Base-by-base conservation (phyloP, 2,888 invertebrate species). In the Tenthredo livida region DNA sequence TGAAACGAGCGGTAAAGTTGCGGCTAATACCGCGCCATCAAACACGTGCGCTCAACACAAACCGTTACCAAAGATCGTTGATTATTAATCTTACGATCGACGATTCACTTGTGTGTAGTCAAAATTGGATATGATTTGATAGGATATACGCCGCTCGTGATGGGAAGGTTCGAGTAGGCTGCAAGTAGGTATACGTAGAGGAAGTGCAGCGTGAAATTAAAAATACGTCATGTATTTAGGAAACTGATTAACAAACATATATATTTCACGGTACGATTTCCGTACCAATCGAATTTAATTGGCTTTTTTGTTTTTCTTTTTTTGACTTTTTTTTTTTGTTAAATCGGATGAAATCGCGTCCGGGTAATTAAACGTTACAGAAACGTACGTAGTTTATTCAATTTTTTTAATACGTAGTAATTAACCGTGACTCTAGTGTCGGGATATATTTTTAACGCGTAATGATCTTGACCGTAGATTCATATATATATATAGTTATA, bases 21-120 rank as follows among this genome's bases (percentile, higher is more conserved):
- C 29, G n/a, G 54, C 77, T 77, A 54, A 77, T 77, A 77, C 77
- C 29, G 54, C 29, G 50, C 29, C 47, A 77, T 77, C 77, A 77
- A 77, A 50, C 77, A 77, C 77, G 77, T 77, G 54, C 50, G 77
- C 77, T 77, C 77, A 54, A 77, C 77, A 77, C 50, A 77, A 77
- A 54, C 77, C 77, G 77, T 77, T 77, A 77, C 29, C 29, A 54
- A 77, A 77, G 77, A 47, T 77, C 77, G 77, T 77, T 33, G 54
- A 77, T 77, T 77, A 50, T 77, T 33, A 50, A 29, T 77, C 29
- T 54, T 77, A 50, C 50, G 47, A 77, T 77, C 25, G 29, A 77
- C 50, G 50, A 77, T 77, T 25, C 21, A 75, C 47, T 75, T 21
- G 47, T 33, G 9, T 40, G 70, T 1, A 10, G 29, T 33, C 6